Evolutionary conservation across 2,888 invertebrate species (phyloP), one percentile per base, ranked within the genome.

Genomic region (Chrysolina haemoptera): DNA sequence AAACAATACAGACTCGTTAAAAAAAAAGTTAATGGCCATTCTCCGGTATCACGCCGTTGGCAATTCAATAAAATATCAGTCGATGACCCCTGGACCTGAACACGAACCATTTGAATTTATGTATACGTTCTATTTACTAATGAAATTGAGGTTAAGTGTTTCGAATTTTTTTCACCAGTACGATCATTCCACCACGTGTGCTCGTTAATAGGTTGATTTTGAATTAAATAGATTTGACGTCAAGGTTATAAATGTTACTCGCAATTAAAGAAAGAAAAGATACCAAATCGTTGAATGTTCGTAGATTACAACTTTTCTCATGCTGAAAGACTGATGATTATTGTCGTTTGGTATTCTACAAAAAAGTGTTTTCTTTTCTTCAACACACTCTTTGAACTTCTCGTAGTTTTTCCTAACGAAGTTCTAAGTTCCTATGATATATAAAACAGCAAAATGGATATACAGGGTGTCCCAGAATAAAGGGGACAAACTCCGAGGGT

Each of bases 51-150:
- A 18, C 53, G 50, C 50, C 53, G 35, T 53, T 40, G 41, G 48
- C 41, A 67, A 53, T 67, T 67, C 67, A 67, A 67, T 67, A 53
- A 53, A 59, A 35, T 59, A 67, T 67, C 35, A 67, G 67, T 67
- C 67, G 40, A 40, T 67, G 67, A 67, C 67, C 59, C n/a, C 53
- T 67, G 55, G 67, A 40, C 67, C 55, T 59, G 59, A 59, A n/a
- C 59, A 59, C 59, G 59, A 22, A 59, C 16, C 67, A 14, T 67
- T 67, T 53, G 53, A 67, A 67, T 67, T 67, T 67, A 53, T 67
- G 53, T 55, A n/a, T 67, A 41, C 14, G 20, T 18, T 67, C 67
- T 18, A 50, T 66, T 66, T 67, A 53, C 41, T 53, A 40, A 18
- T 40, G 18, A 27, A 20, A 67, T 55, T 67, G 67, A 53, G 67